phyloP scores from a whole-genome alignment of 1,140 invertebrate genomes.

The Chlorops oryzae region DNA sequence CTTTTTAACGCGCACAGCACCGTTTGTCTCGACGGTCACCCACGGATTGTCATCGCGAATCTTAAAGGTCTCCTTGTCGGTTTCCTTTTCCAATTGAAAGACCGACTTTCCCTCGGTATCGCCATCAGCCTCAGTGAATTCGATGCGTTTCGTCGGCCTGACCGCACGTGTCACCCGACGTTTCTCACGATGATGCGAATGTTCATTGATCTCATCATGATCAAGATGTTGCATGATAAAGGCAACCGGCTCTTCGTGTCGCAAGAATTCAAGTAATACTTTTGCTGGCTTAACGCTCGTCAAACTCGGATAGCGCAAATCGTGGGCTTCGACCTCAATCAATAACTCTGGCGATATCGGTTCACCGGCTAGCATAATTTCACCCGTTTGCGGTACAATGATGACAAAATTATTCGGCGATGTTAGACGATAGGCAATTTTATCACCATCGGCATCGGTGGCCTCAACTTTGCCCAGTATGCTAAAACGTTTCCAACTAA shows the following conservation, averaged over 20 bases:
- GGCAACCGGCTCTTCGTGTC: slow-evolving; percentile 51
- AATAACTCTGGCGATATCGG: slow-evolving; percentile 64
- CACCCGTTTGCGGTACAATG: slow-evolving; percentile 86
- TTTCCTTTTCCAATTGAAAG: slow-evolving; percentile 86
- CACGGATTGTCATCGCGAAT: slow-evolving; percentile 88
- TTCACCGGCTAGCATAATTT: slow-evolving; percentile 73
- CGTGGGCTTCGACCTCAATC: slow-evolving; percentile 72
- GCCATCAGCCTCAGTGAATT: slow-evolving; percentile 86
- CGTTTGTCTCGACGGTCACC: slow-evolving; percentile 87
- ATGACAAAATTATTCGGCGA: slow-evolving; percentile 72
- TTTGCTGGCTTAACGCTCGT: slow-evolving; percentile 64
- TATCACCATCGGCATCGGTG: slow-evolving; percentile 79
- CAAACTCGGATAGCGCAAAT: slow-evolving; percentile 64
- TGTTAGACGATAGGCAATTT: slow-evolving; percentile 73
- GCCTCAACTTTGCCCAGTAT: slow-evolving; percentile 76
- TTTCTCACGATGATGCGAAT: slow-evolving; percentile 63
- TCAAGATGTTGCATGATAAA: slow-evolving; percentile 48
- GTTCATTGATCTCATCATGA: slow-evolving; percentile 52
- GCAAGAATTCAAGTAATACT: slow-evolving; percentile 68
- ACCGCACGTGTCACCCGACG: slow-evolving; percentile 79
- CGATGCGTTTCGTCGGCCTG: slow-evolving; percentile 83
- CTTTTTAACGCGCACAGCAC: slow-evolving; percentile 86
- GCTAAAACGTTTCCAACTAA: slow-evolving; percentile 66
- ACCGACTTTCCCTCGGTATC: slow-evolving; percentile 80
- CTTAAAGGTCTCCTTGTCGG: slow-evolving; percentile 86